Evolutionary conservation across 2,113 vertebrate genomes (phyloP).

Genomic region (Rhinopomastus cyanomelas): DNA sequence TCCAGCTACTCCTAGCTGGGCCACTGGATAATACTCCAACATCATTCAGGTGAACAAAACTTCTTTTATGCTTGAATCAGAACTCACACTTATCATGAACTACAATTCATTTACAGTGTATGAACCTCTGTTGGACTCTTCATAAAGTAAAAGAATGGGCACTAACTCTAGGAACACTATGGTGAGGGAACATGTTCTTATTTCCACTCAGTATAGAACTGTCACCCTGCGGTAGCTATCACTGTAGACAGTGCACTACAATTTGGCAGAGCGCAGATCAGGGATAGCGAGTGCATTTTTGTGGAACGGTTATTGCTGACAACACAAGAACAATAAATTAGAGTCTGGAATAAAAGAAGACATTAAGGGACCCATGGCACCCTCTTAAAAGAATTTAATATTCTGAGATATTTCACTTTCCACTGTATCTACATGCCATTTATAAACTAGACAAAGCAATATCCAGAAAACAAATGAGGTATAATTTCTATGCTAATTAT

Average conservation of each 20-base stretch:
- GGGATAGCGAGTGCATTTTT: neutral
- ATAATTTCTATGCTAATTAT: constrained; percentile 69
- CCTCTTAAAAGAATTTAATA: constrained; percentile 61
- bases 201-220: neutral
- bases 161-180: neutral
- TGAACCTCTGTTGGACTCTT: neutral
- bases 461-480: constrained; percentile 50
- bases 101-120: neutral
- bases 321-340: constrained; percentile 51
- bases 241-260: neutral
- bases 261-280: constrained; percentile 6
- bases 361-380: constrained; percentile 22
- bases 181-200: neutral
- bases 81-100: rapidly evolving
- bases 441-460: constrained; percentile 60
- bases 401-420: constrained; percentile 64
- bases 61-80: neutral
- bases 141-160: neutral
- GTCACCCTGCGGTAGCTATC: neutral
- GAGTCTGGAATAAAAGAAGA: constrained; percentile 34
- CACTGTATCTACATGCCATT: constrained; percentile 38
- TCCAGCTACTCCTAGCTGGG: neutral
- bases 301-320: constrained; percentile 39
- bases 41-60: neutral
- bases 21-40: neutral